These are phyloP conservation scores for Lepisosteus osseus DNA, from an alignment of 2,113 vertebrate species.

Conservation along the genomic window DNA sequence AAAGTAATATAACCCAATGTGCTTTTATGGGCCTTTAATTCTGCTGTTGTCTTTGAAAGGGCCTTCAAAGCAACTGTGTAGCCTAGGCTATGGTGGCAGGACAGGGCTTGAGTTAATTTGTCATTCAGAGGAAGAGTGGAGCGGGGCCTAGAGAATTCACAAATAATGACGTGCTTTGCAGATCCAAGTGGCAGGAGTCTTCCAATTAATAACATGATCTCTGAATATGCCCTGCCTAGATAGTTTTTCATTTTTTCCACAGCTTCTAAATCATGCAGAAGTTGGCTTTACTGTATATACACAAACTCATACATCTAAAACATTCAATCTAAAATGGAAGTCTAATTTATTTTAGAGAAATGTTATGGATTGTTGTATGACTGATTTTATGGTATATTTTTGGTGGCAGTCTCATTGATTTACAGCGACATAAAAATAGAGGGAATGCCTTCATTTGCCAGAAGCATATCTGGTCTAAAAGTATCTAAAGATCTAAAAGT, in stretches of 20 bases:
- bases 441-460: no score
- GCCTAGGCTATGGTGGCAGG: slow-evolving; percentile 14
- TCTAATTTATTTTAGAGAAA: not conserved
- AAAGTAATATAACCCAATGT: not conserved
- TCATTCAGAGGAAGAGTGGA: slow-evolving; percentile 8
- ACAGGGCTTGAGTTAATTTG: slow-evolving; percentile 3
- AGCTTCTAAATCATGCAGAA: slow-evolving; percentile 1
- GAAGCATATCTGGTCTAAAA: no score
- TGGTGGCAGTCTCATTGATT: no score
- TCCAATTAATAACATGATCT: not conserved
- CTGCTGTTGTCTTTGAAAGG: slow-evolving; percentile 6
- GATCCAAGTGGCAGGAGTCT: slow-evolving; percentile 6
- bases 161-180: slow-evolving; percentile 17
- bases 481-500: no score
- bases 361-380: no score
- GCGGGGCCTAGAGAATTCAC: not conserved
- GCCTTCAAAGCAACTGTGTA: not conserved
- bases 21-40: not conserved
- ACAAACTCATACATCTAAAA: not conserved
- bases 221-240: not conserved
- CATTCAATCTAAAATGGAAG: slow-evolving; percentile 1
- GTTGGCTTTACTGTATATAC: slow-evolving; percentile 6
- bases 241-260: slow-evolving; percentile 2
- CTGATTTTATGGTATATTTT: no score
- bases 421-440: no score